Evolutionary conservation across 2,888 invertebrate species (phyloP).

Genomic region (Euplexia lucipara): DNA sequence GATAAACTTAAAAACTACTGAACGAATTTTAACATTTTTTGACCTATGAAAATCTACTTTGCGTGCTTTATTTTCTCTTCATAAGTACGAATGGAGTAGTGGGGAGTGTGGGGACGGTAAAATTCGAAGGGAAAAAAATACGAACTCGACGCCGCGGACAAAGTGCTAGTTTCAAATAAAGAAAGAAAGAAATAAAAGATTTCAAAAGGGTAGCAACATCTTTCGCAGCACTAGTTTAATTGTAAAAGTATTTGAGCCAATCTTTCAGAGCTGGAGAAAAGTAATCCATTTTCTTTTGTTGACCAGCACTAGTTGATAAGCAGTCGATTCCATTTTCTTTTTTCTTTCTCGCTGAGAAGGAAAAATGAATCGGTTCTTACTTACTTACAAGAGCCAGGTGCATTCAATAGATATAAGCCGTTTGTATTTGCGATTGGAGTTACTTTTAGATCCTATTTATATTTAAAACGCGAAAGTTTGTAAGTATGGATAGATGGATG

Average conservation of each 20-base stretch:
- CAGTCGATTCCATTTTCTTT: conserved; percentile 35
- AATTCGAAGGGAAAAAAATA: no score
- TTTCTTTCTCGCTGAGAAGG: neutral
- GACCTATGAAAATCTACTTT: no score
- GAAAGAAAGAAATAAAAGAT: conserved; percentile 8
- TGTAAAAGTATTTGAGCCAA: conserved; percentile 32
- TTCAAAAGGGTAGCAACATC: conserved; percentile 6
- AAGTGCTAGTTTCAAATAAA: conserved; percentile 11
- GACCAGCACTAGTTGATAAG: conserved; percentile 46
- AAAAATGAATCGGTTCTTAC: conserved; percentile 40
- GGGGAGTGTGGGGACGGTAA: no score
- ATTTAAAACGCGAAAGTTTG: no score
- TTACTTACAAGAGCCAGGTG: conserved; percentile 10
- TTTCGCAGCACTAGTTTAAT: conserved; percentile 46
- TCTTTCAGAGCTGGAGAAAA: conserved; percentile 38
- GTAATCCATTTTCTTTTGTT: conserved; percentile 56
- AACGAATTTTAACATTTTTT: no score
- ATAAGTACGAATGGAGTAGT: no score
- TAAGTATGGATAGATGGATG: no score
- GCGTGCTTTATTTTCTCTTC: no score
- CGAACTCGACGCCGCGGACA: no score
- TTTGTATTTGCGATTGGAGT: neutral
- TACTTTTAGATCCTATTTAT: no score
- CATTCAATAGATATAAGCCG: conserved; percentile 6
- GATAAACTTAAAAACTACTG: no score